Conservation (phyloP, 2,113 vertebrate genomes). For the Panthera tigris region DNA sequence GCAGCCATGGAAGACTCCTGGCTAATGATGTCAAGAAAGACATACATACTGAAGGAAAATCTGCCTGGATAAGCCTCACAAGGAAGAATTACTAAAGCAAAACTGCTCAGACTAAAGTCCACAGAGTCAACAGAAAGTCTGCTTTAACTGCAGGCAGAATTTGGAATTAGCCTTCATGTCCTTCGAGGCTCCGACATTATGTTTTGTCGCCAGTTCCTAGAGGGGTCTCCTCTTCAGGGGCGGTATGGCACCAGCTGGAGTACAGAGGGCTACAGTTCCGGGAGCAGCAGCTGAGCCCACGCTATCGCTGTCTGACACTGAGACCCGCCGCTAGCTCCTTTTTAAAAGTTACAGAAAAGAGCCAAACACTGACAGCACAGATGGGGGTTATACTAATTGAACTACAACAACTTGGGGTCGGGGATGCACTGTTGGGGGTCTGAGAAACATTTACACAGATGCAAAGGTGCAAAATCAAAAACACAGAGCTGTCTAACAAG, state of each 20-base stretch:
- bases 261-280: neutral
- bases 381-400: neutral
- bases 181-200: rapidly evolving
- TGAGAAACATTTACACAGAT: neutral
- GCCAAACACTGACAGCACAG: neutral
- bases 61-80: neutral
- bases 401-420: neutral
- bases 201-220: neutral
- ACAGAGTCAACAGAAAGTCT: neutral
- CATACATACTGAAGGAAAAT: neutral
- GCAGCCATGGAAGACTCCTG: neutral
- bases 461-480: conserved; percentile 7
- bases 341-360: neutral
- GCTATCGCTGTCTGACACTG: neutral
- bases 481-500: neutral
- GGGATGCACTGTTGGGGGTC: neutral
- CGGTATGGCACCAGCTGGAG: neutral
- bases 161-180: neutral
- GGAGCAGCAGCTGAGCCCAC: neutral
- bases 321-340: neutral
- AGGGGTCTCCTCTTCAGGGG: neutral
- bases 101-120: neutral
- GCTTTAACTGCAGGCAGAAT: neutral
- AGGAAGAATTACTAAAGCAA: neutral
- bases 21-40: conserved; percentile 26